Evolutionary conservation across 2,797 vertebrate genomes (phyloP), one percentile per base, ranked within the genome.

Genomic region (Propithecus deckenii): DNA sequence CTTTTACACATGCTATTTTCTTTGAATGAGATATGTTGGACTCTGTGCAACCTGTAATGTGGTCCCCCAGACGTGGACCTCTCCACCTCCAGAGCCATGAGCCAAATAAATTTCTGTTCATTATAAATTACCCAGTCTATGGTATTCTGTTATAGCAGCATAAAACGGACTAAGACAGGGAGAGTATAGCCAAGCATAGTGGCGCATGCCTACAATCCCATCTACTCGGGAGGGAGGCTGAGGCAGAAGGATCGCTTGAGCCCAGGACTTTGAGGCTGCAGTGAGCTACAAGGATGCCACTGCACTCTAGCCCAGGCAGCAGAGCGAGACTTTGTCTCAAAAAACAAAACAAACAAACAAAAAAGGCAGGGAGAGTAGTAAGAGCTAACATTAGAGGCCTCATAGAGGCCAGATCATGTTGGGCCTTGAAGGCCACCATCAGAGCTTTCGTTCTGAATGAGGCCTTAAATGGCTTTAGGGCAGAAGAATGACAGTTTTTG

Each of bases 391-490:
- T 28, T 4, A 59, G 10, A 38, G 32, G 50, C 35, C 35, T 85
- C n/a, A 8, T 0, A 4, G 18, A 75, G 41, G 35, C 7, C 8
- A 8, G 71, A 69, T 41, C 7, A 5, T 0, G 18, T 3, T 48
- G 10, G 7, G 48, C 55, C 50, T 35, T 17, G 8, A 1, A 61
- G 23, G 57, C 22, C 32, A 71, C 12, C 35, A 67, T 59, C 43
- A 74, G 11, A 67, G 4, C 23, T 78, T n/a, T 35, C 4, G 2
- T 38, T 38, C 10, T 50, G 17, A 87, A 55, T 4, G 11, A 74
- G 43, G 25, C 4, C 20, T 92, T 55, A 11, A 23, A 57, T 67
- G 7, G 10, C 3, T 72, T 84, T 35, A 10, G 12, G 63, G 46
- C 20, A 69, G 3, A 79, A 87, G 28, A 41, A 2, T 18, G 46